A percentile compares a stretch with the other conserved stretches of the same genome.
Conservation (phyloP, 2,888 invertebrate species). For the Craniophora ligustri region DNA sequence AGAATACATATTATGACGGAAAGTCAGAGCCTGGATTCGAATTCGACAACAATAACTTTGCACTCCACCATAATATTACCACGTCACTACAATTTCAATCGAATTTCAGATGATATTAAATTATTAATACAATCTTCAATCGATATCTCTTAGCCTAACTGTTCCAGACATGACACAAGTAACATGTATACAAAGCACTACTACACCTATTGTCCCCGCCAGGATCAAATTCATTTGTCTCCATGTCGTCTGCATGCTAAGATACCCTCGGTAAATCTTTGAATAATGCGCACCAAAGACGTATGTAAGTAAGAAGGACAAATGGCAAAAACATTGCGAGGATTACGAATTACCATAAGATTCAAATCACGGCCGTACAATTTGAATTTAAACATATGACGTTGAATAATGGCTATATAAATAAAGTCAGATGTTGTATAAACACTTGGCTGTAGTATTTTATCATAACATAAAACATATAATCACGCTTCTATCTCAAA, state of each 20-base stretch:
- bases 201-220: constrained; percentile 27
- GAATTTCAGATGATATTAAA: too few species aligned
- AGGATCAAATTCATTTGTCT: constrained; percentile 42
- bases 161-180: constrained; percentile 1
- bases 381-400: constrained; percentile 12
- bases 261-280: constrained; percentile 16
- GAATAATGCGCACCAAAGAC: constrained; percentile 19
- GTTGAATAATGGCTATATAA: background rate
- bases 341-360: constrained; percentile 15
- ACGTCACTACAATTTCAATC: background rate
- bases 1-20: too few species aligned
- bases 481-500: too few species aligned
- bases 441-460: too few species aligned
- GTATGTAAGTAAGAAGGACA: background rate
- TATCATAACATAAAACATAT: too few species aligned
- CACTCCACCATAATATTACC: too few species aligned
- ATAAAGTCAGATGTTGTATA: background rate
- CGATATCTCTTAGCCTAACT: background rate
- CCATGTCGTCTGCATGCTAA: constrained; percentile 14
- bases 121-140: background rate
- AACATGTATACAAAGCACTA: constrained; percentile 18
- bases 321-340: constrained; percentile 14
- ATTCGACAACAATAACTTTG: too few species aligned
- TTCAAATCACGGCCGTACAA: constrained; percentile 4
- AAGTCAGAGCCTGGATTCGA: too few species aligned